phyloP scores from a whole-genome alignment of 2,888 invertebrate species.

The Ormyrus nitidulus region DNA sequence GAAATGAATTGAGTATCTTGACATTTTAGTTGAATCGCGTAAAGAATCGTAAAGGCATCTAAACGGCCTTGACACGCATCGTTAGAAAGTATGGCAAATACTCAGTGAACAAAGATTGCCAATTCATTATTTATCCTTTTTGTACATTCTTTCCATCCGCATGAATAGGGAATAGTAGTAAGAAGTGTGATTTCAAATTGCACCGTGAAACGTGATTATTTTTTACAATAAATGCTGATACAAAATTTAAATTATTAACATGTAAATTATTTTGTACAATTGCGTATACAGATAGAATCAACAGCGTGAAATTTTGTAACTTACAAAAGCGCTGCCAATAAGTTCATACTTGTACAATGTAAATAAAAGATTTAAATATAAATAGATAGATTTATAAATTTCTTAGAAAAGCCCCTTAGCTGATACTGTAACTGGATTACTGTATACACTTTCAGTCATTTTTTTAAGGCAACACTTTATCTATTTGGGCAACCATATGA shows the following conservation, averaged over 20 bases:
- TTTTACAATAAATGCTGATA: slow-evolving; percentile 47
- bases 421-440: too few species aligned
- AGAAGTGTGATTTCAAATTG: slow-evolving; percentile 38
- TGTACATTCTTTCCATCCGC: not conserved
- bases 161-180: slow-evolving; percentile 12
- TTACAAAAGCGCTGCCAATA: slow-evolving; percentile 1
- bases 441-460: too few species aligned
- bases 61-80: slow-evolving; percentile 8
- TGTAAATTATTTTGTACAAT: slow-evolving; percentile 22
- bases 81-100: not conserved
- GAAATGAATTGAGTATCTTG: not conserved
- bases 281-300: slow-evolving; percentile 14
- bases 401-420: too few species aligned
- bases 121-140: slow-evolving; percentile 13
- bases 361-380: slow-evolving; percentile 5
- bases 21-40: not conserved
- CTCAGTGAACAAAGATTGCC: not conserved
- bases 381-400: not conserved
- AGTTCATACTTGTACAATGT: slow-evolving; percentile 9
- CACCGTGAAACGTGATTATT: slow-evolving; percentile 40
- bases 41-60: not conserved
- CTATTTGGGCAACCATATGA: too few species aligned
- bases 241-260: slow-evolving; percentile 26
- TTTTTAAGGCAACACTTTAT: too few species aligned
- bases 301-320: not conserved